phyloP scores from a whole-genome alignment of 2,888 invertebrate species.

The Spicauda simplicius region DNA sequence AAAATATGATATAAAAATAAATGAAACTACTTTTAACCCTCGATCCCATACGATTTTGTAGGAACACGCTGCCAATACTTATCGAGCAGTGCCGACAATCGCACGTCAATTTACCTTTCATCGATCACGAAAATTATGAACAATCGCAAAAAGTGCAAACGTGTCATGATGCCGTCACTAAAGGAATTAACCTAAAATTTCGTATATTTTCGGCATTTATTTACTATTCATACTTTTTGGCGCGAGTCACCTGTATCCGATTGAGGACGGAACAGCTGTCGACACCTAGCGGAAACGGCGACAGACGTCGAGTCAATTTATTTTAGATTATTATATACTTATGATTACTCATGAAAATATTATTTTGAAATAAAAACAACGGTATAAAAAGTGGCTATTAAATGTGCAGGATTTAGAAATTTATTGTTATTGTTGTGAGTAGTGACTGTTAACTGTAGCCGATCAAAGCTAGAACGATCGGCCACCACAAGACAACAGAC shows the following conservation, averaged over 20 bases:
- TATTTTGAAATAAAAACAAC: too few relatives aligned
- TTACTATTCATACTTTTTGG: neutral
- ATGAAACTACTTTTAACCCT: too few relatives aligned
- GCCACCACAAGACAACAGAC: too few relatives aligned
- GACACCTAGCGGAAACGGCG: neutral
- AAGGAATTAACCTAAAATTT: too few relatives aligned
- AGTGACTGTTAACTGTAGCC: slow-evolving; percentile 49
- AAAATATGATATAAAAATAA: neutral
- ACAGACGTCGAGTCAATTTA: neutral
- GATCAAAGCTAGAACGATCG: slow-evolving; percentile 60
- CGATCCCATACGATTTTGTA: too few relatives aligned
- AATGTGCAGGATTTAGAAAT: too few relatives aligned
- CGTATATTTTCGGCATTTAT: too few relatives aligned
- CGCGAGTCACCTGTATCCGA: neutral
- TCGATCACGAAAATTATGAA: neutral
- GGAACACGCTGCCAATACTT: neutral
- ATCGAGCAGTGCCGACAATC: neutral
- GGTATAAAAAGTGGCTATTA: too few relatives aligned
- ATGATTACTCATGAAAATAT: neutral
- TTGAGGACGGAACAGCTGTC: neutral
- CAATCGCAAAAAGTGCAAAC: neutral
- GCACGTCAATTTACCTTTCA: neutral
- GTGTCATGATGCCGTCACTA: too few relatives aligned
- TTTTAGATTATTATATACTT: neutral
- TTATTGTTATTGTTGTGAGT: neutral